These are phyloP conservation scores for Battus philenor DNA, from an alignment of 1,140 invertebrate genomes.

Conservation along the genomic window DNA sequence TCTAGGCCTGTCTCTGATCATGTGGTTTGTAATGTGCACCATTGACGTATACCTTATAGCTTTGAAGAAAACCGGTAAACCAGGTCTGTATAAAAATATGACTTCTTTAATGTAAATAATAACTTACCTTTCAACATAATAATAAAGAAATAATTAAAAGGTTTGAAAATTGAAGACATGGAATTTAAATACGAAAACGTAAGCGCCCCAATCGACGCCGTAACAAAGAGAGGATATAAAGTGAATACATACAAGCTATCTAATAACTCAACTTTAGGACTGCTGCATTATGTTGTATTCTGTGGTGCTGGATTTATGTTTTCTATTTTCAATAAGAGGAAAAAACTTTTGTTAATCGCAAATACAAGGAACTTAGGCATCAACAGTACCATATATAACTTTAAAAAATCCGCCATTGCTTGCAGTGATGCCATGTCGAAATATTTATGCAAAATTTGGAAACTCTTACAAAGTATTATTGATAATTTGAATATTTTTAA, in stretches of 20 bases:
- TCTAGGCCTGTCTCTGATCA: slow-evolving; percentile 31
- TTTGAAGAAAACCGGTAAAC: slow-evolving; percentile 18
- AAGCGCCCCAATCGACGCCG: slow-evolving; percentile 2
- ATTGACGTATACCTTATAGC: slow-evolving; percentile 26
- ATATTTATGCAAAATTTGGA: slow-evolving; percentile 17
- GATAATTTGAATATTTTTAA: slow-evolving; percentile 1
- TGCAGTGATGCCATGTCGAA: slow-evolving; percentile 18
- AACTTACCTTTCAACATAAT: too few species aligned
- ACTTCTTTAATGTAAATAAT: not conserved
- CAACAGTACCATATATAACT: too few species aligned
- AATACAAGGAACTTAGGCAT: slow-evolving; percentile 22
- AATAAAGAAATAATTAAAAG: not conserved
- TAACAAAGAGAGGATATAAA: slow-evolving; percentile 3
- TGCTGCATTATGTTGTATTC: slow-evolving; percentile 41
- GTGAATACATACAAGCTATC: not conserved
- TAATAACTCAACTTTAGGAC: slow-evolving; percentile 14
- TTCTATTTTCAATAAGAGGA: slow-evolving; percentile 33
- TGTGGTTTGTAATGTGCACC: slow-evolving; percentile 52
- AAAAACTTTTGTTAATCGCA: slow-evolving; percentile 28
- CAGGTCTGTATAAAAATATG: slow-evolving; percentile 17
- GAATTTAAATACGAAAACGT: slow-evolving; percentile 2
- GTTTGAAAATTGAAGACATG: not conserved
- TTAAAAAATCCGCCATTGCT: slow-evolving; percentile 19
- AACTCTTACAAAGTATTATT: not conserved
- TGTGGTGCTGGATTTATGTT: slow-evolving; percentile 38